Evolutionary conservation across 2,113 vertebrate species (phyloP).

Genomic region (Pteropus alecto): DNA sequence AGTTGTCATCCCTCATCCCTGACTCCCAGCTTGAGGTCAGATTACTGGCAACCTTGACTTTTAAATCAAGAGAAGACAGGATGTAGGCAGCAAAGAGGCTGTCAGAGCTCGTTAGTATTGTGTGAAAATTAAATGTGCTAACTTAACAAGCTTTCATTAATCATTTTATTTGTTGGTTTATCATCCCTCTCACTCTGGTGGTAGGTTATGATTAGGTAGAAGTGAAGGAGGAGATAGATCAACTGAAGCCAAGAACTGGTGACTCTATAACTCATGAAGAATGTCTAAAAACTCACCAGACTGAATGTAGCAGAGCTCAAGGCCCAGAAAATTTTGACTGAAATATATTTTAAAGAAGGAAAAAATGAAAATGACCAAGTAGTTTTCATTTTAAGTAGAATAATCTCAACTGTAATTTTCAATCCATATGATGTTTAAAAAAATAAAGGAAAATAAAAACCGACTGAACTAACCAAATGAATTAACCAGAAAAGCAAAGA

Average conservation of each 20-base stretch:
- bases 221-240: neutral
- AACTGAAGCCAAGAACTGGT: neutral
- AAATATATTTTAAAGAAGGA: conserved; percentile 34
- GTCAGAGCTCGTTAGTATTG: neutral
- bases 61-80: neutral
- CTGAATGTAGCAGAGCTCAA: neutral
- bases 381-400: conserved; percentile 21
- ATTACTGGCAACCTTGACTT: neutral
- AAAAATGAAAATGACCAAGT: neutral
- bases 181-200: neutral
- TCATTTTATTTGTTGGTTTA: neutral
- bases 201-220: neutral
- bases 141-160: neutral
- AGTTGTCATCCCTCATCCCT: neutral
- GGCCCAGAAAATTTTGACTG: neutral
- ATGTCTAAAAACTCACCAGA: neutral
- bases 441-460: neutral
- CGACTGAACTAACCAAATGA: neutral
- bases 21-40: neutral
- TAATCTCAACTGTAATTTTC: neutral
- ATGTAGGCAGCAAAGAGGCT: neutral
- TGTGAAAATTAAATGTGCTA: neutral
- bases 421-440: neutral
- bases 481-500: neutral
- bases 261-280: neutral